Evolutionary conservation across 2,888 invertebrate species (phyloP).

Genomic region (Eledone cirrhosa): DNA sequence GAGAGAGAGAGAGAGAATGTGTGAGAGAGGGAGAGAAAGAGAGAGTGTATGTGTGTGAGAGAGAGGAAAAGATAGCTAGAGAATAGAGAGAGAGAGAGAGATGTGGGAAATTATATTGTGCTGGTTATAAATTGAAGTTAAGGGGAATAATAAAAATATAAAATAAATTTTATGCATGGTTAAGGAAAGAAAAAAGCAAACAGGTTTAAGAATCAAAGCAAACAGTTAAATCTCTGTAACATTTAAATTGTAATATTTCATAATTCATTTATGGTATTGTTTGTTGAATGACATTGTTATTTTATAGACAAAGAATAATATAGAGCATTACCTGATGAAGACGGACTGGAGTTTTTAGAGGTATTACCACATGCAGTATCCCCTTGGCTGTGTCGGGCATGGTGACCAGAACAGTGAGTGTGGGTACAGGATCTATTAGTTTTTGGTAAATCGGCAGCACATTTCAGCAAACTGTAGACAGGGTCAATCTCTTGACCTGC

Average conservation of each 20-base stretch:
- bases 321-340: conserved; percentile 54
- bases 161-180: too few species aligned
- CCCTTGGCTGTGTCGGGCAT: conserved; percentile 38
- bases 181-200: too few species aligned
- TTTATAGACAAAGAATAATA: conserved; percentile 15
- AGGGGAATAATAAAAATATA: too few species aligned
- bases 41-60: not conserved
- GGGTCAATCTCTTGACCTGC: conserved; percentile 61
- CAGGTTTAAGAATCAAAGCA: too few species aligned
- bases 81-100: not conserved
- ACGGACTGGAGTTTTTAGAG: conserved; percentile 58
- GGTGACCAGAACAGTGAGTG: conserved; percentile 43
- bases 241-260: too few species aligned
- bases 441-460: conserved; percentile 64
- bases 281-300: not conserved
- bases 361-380: conserved; percentile 53
- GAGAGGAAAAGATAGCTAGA: not conserved
- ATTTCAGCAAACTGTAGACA: conserved; percentile 64
- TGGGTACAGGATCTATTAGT: conserved; percentile 43
- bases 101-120: too few species aligned
- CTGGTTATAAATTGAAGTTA: too few species aligned
- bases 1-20: not conserved
- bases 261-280: too few species aligned
- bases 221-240: too few species aligned
- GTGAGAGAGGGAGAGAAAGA: not conserved